Evolutionary conservation across 2,797 vertebrate genomes (phyloP).

Genomic region (Adelosebastes latens): DNA sequence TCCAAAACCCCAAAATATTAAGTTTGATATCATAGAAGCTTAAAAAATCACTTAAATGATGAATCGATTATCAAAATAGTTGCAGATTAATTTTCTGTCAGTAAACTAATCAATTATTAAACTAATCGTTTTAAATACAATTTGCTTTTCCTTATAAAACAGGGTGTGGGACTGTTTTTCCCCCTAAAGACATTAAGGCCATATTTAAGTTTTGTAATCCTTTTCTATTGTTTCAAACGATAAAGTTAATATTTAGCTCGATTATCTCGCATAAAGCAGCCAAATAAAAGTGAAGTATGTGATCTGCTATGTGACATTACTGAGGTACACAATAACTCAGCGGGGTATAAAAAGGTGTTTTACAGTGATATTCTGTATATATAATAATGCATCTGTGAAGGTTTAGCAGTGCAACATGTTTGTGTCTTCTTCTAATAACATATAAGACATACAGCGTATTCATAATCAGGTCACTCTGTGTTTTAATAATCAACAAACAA

Average conservation of each 20-base stretch:
- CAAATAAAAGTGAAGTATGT: background rate
- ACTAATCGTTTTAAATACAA: background rate
- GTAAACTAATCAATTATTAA: background rate
- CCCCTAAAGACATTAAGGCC: background rate
- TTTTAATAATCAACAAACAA: slow-evolving; percentile 15
- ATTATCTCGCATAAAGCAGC: background rate
- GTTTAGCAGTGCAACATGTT: background rate
- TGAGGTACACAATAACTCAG: slow-evolving; percentile 1
- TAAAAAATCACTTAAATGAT: background rate
- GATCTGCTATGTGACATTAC: background rate
- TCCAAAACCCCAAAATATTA: background rate
- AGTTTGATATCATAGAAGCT: background rate
- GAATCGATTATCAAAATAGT: background rate
- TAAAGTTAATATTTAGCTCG: background rate
- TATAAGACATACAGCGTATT: background rate
- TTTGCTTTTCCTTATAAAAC: background rate
- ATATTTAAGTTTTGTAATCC: background rate
- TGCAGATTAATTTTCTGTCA: background rate
- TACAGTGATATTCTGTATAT: background rate
- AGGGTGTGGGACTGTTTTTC: background rate
- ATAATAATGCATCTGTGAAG: slow-evolving; percentile 12
- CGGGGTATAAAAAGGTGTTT: background rate
- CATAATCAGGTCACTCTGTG: slow-evolving; percentile 13
- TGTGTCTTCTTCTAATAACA: background rate
- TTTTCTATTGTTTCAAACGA: background rate